These are phyloP conservation scores for Muscina levida DNA, from an alignment of 2,888 invertebrate species.

Conservation along the genomic window DNA sequence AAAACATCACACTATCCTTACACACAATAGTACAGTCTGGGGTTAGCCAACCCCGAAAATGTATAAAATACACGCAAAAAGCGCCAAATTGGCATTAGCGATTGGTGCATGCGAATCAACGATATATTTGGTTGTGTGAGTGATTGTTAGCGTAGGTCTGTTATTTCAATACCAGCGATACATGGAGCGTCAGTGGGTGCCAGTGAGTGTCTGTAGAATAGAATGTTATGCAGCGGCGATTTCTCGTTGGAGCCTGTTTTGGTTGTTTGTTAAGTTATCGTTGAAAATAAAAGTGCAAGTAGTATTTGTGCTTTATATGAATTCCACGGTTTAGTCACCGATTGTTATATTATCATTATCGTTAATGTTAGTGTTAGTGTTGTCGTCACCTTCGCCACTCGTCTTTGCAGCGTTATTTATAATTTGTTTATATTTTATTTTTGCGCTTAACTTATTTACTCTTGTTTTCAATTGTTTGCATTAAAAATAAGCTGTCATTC, in stretches of 20 bases:
- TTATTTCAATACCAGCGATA: neutral
- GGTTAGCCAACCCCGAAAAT: no score
- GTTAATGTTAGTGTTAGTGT: neutral
- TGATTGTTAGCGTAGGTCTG: conserved; percentile 24
- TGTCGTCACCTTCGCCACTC: neutral
- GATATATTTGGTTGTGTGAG: neutral
- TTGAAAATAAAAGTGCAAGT: conserved; percentile 64
- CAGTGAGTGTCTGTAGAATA: neutral
- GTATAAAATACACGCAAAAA: no score
- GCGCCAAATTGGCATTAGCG: no score
- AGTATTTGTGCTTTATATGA: conserved; percentile 26
- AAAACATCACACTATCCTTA: no score
- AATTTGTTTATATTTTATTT: conserved; percentile 26
- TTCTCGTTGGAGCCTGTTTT: neutral
- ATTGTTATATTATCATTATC: neutral
- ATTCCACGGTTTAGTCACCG: no score
- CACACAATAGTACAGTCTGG: no score
- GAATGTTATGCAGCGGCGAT: conserved; percentile 11
- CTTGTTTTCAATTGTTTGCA: no score
- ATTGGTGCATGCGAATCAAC: no score
- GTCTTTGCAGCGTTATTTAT: conserved; percentile 8
- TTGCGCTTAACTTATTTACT: conserved; percentile 17
- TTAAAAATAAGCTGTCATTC: no score
- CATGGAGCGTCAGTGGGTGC: neutral
- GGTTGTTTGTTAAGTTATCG: conserved; percentile 56